Percentiles rank a stretch among this genome's conserved stretches.
These are phyloP conservation scores for Drosophila aldrichi DNA, from an alignment of 2,888 invertebrate species.

Conservation along the genomic window DNA sequence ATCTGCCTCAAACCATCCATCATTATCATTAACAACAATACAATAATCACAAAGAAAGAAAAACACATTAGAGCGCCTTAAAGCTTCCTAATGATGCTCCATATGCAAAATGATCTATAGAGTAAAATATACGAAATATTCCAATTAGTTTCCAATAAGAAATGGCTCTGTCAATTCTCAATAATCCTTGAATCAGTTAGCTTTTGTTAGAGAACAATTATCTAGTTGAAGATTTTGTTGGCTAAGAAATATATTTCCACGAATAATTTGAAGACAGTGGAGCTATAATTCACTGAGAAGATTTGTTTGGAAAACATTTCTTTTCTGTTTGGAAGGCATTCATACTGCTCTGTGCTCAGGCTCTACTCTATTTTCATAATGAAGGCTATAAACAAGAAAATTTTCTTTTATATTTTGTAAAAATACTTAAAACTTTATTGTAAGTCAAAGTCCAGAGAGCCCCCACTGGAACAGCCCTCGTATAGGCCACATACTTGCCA, in stretches of 20 bases:
- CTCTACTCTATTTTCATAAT: no score
- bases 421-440: not conserved
- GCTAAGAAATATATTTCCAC: not conserved
- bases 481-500: not conserved
- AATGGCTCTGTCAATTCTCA: not conserved
- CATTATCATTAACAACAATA: not conserved
- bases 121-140: not conserved
- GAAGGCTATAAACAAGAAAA: no score
- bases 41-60: not conserved
- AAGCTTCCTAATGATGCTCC: not conserved
- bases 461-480: constrained; percentile 21
- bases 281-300: no score
- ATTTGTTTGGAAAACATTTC: not conserved
- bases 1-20: not conserved
- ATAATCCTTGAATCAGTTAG: not conserved
- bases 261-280: not conserved
- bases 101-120: not conserved
- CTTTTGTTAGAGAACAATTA: not conserved
- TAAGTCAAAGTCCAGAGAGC: not conserved
- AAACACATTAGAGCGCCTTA: not conserved
- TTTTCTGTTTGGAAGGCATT: not conserved
- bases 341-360: not conserved
- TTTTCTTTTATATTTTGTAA: no score
- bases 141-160: not conserved
- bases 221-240: not conserved